Evolutionary conservation across 2,888 invertebrate species (phyloP), one percentile per base, ranked within the genome.

Genomic region (Tenthredo livida): DNA sequence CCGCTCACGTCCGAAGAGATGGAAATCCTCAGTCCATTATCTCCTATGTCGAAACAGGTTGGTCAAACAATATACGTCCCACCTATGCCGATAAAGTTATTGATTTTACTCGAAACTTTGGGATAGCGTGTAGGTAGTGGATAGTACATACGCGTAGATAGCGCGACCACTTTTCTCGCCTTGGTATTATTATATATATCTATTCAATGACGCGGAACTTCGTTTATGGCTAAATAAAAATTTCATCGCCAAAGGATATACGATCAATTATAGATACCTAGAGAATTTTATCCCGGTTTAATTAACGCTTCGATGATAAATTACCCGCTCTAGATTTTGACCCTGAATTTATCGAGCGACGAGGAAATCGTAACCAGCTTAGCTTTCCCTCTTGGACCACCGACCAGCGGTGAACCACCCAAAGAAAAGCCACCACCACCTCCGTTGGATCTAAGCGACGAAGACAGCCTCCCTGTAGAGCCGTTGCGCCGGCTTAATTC

Each of bases 401-500:
- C 96, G 0, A 93, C 94, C 7, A 95, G 95, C 90, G 94, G 96
- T 90, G 97, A 97, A 90, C 97, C 97, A 17, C 97, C 97, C n/a
- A 97, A 96, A 90, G 97, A 97, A 91, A 97, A 97, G 90, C 98
- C 97, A 43, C 97, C 97, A 1, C 97, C 97, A 15, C 97, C 97
- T 2, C 97, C 97, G 0, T 94, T 94, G 84, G 96, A 96, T 84
- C 89, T 92, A 58, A 93, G 93, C 85, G 94, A 94, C 87, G 94
- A 94, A 72, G 94, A 94, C 85, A 93, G 91, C 86, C 91, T 91
- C 65, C 90, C 93, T 12, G 90, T 92, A 58, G 93, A 95, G 72
- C 95, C 96, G 88, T 95, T 97, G 87, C 96, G 96, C 89, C 95
- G 97, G 88, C 95, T 97, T 85, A 97, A 97, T 90, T 97, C 97